Percentiles rank a stretch among this genome's conserved stretches.
Evolutionary conservation across 1,140 invertebrate genomes (phyloP).

Genomic region (Meloidogyne chitwoodi): DNA sequence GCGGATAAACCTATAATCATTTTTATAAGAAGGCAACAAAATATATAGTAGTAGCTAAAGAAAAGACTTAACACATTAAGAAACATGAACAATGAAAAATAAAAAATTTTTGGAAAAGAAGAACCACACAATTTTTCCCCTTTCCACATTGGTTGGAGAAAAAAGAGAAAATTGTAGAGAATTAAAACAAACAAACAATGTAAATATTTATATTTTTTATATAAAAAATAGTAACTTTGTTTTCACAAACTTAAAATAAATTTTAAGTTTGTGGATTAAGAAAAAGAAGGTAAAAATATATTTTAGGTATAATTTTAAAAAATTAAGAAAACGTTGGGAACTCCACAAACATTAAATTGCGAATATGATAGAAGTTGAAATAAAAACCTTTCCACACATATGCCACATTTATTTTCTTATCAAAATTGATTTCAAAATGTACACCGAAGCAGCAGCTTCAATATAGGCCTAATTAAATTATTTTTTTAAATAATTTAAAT

Average conservation of each 20-base stretch:
- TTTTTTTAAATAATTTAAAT: too few relatives aligned
- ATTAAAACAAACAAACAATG: too few relatives aligned
- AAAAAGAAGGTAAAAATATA: too few relatives aligned
- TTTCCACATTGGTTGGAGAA: too few relatives aligned
- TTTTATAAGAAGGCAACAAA: background rate
- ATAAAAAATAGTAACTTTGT: too few relatives aligned
- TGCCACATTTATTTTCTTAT: slow-evolving; percentile 62
- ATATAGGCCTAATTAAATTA: slow-evolving; percentile 58
- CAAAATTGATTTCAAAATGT: slow-evolving; percentile 62
- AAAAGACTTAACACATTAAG: background rate
- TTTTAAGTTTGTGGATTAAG: too few relatives aligned
- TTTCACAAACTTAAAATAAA: too few relatives aligned
- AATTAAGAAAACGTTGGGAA: too few relatives aligned
- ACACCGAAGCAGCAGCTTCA: slow-evolving; percentile 61
- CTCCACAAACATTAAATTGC: slow-evolving; percentile 58
- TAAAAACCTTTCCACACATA: slow-evolving; percentile 61
- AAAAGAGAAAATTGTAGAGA: too few relatives aligned
- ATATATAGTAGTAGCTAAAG: background rate
- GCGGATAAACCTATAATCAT: background rate
- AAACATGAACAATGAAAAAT: background rate
- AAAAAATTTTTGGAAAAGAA: background rate
- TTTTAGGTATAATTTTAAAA: too few relatives aligned
- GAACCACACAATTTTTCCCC: too few relatives aligned
- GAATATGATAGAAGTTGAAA: slow-evolving; percentile 60
- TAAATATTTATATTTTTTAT: too few relatives aligned